phyloP scores from a whole-genome alignment of 2,113 vertebrate genomes.

The Limnothrissa miodon region DNA sequence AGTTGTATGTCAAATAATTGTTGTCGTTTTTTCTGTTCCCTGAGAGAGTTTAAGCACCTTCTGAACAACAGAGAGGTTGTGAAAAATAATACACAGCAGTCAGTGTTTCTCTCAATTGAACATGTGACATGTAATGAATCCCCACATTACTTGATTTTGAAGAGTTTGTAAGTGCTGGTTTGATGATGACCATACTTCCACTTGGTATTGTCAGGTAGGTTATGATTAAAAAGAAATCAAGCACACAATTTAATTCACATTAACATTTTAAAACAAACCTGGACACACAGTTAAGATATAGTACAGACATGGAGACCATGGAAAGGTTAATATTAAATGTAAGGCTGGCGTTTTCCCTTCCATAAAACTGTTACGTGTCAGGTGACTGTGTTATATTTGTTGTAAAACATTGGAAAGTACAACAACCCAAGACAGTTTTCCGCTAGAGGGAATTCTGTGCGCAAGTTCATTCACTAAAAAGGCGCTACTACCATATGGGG shows the following conservation, averaged over 20 bases:
- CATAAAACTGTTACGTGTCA: not conserved
- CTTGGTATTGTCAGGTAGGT: not conserved
- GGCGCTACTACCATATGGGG: too few relatives aligned
- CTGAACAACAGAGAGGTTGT: not conserved
- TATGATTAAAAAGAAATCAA: not conserved
- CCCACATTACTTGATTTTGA: not conserved
- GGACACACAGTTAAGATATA: not conserved
- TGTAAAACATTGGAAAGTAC: not conserved
- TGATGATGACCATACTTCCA: not conserved
- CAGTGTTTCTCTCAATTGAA: not conserved
- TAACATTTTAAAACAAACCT: not conserved
- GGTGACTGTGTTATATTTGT: not conserved
- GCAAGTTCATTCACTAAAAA: not conserved
- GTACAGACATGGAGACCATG: not conserved
- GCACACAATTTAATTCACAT: not conserved
- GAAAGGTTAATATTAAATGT: not conserved
- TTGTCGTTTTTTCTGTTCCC: constrained; percentile 17
- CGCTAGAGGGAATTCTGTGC: not conserved
- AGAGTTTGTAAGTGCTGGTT: not conserved
- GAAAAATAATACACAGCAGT: not conserved
- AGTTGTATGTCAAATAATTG: constrained; percentile 13
- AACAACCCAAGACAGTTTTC: not conserved
- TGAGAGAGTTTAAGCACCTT: not conserved
- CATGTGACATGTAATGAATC: not conserved
- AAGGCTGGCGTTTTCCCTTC: not conserved